Conservation (phyloP, 2,113 vertebrate species). For the Columba livia region DNA sequence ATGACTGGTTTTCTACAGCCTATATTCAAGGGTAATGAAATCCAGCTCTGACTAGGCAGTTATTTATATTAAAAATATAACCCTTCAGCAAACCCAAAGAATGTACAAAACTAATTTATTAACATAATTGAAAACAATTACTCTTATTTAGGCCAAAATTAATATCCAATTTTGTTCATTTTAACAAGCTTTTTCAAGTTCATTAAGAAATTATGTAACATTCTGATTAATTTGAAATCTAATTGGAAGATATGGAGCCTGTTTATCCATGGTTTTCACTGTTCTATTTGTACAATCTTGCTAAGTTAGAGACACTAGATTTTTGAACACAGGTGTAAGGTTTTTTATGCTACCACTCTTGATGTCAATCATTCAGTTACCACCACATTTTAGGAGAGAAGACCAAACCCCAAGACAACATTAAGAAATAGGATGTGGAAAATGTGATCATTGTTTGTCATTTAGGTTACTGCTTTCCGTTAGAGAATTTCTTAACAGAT, state of each 20-base stretch:
- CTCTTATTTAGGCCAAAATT: background rate
- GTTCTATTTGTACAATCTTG: background rate
- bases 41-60: background rate
- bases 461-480: background rate
- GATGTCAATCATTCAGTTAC: background rate
- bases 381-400: background rate
- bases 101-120: background rate
- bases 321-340: background rate
- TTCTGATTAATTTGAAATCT: background rate
- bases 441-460: background rate
- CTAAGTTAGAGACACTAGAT: background rate
- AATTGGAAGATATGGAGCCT: background rate
- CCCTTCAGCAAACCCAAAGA: background rate
- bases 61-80: background rate
- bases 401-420: background rate
- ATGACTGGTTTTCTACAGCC: background rate
- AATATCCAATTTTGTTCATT: background rate
- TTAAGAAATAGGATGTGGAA: background rate
- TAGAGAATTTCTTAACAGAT: background rate
- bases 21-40: background rate
- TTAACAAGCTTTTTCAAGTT: background rate
- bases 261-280: background rate
- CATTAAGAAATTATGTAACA: background rate
- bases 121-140: background rate
- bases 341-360: background rate